Base-by-base conservation (phyloP, 2,888 invertebrate species). In the Pherbina coryleti region DNA sequence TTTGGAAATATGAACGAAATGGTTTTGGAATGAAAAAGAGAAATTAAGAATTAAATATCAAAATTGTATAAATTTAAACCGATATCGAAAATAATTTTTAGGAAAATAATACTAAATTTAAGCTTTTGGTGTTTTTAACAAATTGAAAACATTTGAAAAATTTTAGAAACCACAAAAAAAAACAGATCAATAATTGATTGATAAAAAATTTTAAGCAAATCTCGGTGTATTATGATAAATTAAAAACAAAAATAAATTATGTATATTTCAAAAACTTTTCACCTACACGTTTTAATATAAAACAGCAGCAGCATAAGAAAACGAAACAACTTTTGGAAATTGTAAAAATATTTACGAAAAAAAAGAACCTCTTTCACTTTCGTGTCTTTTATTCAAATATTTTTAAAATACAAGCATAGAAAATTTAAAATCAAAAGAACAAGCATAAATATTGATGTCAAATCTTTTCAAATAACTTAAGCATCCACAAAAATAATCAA, bases 71-170 rank as follows among this genome's bases (percentile, higher is more conserved):
- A 81, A 81, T 76, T 76, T 78, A 77, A 79, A 81, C 75, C 78
- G 79, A 82, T 79, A 83, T 85, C 85, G 83, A 84, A 86, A 85
- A 83, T 83, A 83, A 83, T 51, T 44, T 71, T 72, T 60, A 60
- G 75, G 51, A 75, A 77, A 79, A 74, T 64, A 83, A 84, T 84
- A 85, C 84, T 88, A 88, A 88, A 88, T 86, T 87, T 89, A 89
- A 88, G 89, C 89, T 89, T 89, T 89, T 84, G 89, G 88, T 89
- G 89, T 89, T 89, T 88, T 87, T 85, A 87, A 82, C 70, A 81
- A 83, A 80, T 78, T 75, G 67, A 82, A 77, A 82, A 82, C 80
- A 80, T 80, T 82, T 80, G 81, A 82, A 80, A 80, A 79, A 81
- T 76, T 83, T 86, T 87, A 87, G 84, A 83, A 81, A 83, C 53